Conservation (phyloP, 2,888 invertebrate genomes). For the Drosophila eohydei region DNA sequence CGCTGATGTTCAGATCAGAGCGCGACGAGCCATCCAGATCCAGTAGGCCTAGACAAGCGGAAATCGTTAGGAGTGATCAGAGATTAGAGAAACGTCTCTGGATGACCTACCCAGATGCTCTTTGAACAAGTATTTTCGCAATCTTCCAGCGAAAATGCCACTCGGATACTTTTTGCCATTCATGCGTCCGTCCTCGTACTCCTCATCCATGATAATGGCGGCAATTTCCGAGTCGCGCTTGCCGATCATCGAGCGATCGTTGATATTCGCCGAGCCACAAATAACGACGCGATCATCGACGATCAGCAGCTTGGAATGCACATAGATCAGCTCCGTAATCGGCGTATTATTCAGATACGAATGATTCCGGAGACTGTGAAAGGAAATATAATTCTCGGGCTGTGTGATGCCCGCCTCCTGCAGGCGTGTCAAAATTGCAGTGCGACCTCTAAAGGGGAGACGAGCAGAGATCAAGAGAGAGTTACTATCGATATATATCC, state of each 20-base stretch:
- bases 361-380: conserved; percentile 95
- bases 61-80: neutral
- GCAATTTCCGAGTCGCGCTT: conserved; percentile 97
- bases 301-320: conserved; percentile 98
- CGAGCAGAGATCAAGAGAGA: neutral
- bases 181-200: conserved; percentile 92
- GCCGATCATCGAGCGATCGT: conserved; percentile 97
- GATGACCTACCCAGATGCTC: conserved; percentile 92
- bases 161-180: conserved; percentile 92
- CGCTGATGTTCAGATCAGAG: conserved; percentile 88
- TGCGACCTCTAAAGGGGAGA: conserved; percentile 89
- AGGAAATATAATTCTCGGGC: conserved; percentile 94
- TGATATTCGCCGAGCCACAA: conserved; percentile 99
- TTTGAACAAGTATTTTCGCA: conserved; percentile 93
- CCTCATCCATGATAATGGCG: conserved; percentile 93
- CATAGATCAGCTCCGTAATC: conserved; percentile 97
- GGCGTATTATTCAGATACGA: conserved; percentile 91
- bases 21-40: conserved; percentile 84
- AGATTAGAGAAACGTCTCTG: fast-evolving
- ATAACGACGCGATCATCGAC: conserved; percentile 96
- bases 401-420: conserved; percentile 91
- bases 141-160: conserved; percentile 93
- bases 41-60: conserved; percentile 82
- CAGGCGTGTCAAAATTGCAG: conserved; percentile 92
- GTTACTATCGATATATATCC: too few species aligned